phyloP scores from a whole-genome alignment of 2,113 vertebrate species.

The Ochotona curzoniae region DNA sequence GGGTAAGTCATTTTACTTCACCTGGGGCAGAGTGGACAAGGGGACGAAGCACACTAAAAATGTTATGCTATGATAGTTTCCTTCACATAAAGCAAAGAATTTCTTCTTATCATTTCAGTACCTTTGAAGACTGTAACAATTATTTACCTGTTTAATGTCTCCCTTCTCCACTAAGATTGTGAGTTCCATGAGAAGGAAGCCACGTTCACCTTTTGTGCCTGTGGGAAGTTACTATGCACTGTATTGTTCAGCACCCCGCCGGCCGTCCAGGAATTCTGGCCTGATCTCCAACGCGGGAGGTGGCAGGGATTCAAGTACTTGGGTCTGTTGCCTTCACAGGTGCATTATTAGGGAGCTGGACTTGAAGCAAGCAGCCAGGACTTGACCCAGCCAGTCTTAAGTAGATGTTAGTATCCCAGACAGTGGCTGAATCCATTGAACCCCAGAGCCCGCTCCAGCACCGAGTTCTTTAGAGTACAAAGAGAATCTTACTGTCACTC shows the following conservation, averaged over 20 bases:
- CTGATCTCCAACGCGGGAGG: too few relatives aligned
- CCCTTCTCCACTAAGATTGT: neutral
- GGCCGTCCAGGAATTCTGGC: neutral
- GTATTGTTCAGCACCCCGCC: neutral
- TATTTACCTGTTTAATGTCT: neutral
- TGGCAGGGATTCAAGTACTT: too few relatives aligned
- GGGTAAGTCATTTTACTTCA: neutral
- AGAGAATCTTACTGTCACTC: slow-evolving; percentile 22
- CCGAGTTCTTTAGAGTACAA: neutral
- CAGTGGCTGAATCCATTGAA: too few relatives aligned
- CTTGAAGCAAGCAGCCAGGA: too few relatives aligned
- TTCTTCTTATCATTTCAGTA: neutral
- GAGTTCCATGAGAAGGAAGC: neutral
- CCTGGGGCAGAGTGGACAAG: neutral
- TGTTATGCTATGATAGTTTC: neutral
- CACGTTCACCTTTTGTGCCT: neutral
- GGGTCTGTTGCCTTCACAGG: too few relatives aligned
- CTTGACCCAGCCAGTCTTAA: too few relatives aligned
- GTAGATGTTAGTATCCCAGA: too few relatives aligned
- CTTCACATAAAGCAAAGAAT: neutral
- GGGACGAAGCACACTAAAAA: neutral
- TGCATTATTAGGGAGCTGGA: too few relatives aligned
- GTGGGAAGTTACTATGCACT: neutral
- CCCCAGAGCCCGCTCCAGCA: neutral
- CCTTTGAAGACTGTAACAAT: neutral